phyloP scores from a whole-genome alignment of 2,888 invertebrate genomes.

The Hirudinaria manillensis region DNA sequence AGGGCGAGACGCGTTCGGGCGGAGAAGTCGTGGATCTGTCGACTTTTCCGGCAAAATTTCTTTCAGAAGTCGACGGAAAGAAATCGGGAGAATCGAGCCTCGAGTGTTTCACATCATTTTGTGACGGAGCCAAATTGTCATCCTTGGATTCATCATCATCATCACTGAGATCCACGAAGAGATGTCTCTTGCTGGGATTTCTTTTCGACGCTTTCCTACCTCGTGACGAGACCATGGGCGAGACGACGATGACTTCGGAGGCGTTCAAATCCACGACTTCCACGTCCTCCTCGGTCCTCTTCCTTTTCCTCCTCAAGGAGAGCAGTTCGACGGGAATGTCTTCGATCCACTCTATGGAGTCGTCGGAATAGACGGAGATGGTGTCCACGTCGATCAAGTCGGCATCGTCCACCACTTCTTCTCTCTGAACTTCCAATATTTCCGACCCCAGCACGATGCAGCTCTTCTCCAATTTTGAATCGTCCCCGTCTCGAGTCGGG shows the following conservation, averaged over 20 bases:
- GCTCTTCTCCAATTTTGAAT: not conserved
- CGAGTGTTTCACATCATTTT: not conserved
- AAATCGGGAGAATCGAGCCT: too few relatives aligned
- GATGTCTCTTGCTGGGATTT: not conserved
- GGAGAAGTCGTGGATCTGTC: too few relatives aligned
- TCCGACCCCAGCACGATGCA: not conserved
- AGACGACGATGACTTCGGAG: not conserved
- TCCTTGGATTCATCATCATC: not conserved
- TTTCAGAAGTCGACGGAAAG: too few relatives aligned
- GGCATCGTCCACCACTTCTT: not conserved
- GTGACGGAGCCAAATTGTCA: not conserved
- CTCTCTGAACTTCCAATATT: not conserved
- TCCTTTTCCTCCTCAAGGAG: not conserved
- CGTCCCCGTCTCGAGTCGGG: not conserved
- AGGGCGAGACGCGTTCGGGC: too few relatives aligned
- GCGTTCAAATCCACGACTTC: not conserved
- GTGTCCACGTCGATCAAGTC: slow-evolving; percentile 1
- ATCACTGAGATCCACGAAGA: slow-evolving; percentile 5
- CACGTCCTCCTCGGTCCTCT: not conserved
- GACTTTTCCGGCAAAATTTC: too few relatives aligned
- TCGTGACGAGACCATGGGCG: not conserved
- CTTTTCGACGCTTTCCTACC: not conserved
- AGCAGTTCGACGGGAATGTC: not conserved
- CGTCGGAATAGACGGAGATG: slow-evolving; percentile 8
- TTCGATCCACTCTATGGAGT: not conserved